phyloP scores from a whole-genome alignment of 2,113 vertebrate genomes.

The Telmatochromis brichardi region DNA sequence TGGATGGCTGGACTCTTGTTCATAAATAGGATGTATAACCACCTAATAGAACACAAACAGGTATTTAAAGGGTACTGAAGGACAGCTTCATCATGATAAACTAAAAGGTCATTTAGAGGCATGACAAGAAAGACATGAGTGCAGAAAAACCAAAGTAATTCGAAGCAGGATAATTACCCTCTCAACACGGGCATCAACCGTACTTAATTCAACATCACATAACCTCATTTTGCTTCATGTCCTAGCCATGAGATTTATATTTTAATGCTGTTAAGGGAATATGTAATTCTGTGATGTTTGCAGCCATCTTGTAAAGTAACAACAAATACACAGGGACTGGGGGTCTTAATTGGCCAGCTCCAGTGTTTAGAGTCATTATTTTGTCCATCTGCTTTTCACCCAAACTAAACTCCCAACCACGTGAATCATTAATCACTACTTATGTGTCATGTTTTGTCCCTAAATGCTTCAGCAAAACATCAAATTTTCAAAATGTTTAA shows the following conservation, averaged over 20 bases:
- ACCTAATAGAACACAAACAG: background rate
- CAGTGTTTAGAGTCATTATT: background rate
- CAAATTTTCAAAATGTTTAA: constrained; percentile 1
- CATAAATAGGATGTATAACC: background rate
- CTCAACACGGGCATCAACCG: background rate
- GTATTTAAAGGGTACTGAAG: background rate
- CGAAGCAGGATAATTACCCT: background rate
- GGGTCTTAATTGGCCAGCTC: background rate
- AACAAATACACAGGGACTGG: background rate
- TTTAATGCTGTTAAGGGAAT: background rate
- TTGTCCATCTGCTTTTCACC: background rate
- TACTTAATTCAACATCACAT: background rate
- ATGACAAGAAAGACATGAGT: background rate
- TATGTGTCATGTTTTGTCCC: background rate
- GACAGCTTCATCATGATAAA: background rate
- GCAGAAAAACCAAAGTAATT: background rate
- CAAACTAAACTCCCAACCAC: background rate
- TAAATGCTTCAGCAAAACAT: background rate
- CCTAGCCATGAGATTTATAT: background rate
- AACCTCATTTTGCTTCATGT: background rate
- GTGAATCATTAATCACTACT: background rate
- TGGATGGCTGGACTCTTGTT: background rate
- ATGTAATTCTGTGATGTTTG: background rate
- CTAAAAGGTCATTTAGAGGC: background rate
- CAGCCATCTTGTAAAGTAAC: background rate